Base-by-base conservation (phyloP, 2,113 vertebrate species). In the Tachysurus fulvidraco region DNA sequence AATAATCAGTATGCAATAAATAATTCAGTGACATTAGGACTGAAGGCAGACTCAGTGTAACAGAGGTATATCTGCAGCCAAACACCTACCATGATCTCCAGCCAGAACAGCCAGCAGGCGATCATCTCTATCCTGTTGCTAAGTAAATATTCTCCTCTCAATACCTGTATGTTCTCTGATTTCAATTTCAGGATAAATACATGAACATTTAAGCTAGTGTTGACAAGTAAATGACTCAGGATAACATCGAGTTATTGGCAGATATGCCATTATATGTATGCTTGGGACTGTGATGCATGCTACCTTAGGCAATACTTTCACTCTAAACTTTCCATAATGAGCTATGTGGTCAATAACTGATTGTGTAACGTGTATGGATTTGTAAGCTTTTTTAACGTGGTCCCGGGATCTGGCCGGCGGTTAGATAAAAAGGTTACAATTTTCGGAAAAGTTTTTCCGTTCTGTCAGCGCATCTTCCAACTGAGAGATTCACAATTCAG, bases 81-180 rank as follows among this genome's bases (percentile, higher is more conserved):
- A 59, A 84, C 83, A 91, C 89, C 54, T 91, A 91, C 91, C 84
- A 23, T 79, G 25, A 91, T 52, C 86, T 86, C 89, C 76, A 79
- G 81, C 83, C 79, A 89, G 67, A 92, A 81, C 46, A 89, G 88
- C 90, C 91, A 92, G 65, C 91, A 80, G 78, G 91, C 90, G 71
- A 92, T 91, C 88, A 92, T 93, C 79, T 91, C 85, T 85, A 67
- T 65, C 57, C 69, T 69, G 19, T 65, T 62, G 76, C 71, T 69
- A 46, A 77, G 81, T 78, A 86, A 84, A n/a, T 46, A 67, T 36
- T 71, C 28, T 84, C 62, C 52, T 78, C 28, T 80, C 59, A 14
- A 25, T 54, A 83, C 41, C 41, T 23, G 17, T 44, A 87, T 71
- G 4, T 64, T 44, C 73, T 69, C 41, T 79, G 19, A 36, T 57